Evolutionary conservation across 2,113 vertebrate genomes (phyloP).

Genomic region (Chaenocephalus aceratus): DNA sequence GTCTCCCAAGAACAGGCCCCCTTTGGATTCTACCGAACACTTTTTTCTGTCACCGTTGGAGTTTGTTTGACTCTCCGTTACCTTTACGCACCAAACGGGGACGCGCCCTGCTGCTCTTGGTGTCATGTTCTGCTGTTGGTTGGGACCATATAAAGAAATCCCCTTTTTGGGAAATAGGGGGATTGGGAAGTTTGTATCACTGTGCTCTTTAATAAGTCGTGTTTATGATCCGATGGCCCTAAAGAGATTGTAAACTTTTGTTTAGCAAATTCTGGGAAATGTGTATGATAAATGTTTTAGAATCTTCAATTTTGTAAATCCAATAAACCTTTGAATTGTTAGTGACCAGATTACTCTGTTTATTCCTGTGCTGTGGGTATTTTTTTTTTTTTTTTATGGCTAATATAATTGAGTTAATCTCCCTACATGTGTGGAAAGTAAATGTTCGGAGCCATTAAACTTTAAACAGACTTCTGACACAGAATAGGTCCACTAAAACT

Average conservation of each 20-base stretch:
- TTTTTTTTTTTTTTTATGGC: too few species aligned
- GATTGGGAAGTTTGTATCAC: too few species aligned
- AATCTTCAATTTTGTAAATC: slow-evolving; percentile 36
- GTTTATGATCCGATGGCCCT: neutral
- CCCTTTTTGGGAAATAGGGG: slow-evolving; percentile 18
- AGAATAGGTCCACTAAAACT: too few species aligned
- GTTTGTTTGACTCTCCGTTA: neutral
- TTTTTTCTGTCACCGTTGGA: neutral
- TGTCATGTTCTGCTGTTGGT: neutral
- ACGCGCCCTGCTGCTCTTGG: neutral
- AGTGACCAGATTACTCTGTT: neutral
- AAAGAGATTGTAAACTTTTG: slow-evolving; percentile 27
- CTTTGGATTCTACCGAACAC: neutral
- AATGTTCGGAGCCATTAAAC: too few species aligned
- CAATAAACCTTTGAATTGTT: slow-evolving; percentile 56
- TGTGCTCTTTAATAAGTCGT: neutral
- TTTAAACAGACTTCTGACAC: too few species aligned
- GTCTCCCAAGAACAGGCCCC: slow-evolving; percentile 10
- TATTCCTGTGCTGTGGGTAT: too few species aligned
- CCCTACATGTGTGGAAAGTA: too few species aligned
- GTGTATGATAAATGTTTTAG: slow-evolving; percentile 24
- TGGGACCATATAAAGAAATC: neutral
- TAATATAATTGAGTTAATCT: too few species aligned
- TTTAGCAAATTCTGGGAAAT: neutral
- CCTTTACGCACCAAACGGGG: neutral